Conservation (phyloP, 2,797 vertebrate genomes). For the Sitta carolinensis region DNA sequence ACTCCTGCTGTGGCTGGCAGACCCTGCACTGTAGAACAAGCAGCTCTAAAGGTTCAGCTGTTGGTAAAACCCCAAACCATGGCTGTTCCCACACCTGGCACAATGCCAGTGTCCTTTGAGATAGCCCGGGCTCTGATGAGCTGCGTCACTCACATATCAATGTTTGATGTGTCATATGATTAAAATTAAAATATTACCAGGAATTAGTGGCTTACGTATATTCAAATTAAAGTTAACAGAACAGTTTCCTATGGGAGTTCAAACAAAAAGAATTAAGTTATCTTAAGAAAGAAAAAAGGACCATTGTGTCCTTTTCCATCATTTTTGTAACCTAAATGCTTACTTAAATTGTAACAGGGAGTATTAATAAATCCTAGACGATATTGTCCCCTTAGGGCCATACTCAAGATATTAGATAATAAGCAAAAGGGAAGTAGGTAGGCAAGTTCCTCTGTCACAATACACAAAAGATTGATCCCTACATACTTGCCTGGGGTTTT, state of each 20-base stretch:
- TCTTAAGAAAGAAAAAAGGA: background rate
- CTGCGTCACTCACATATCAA: background rate
- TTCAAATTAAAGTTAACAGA: background rate
- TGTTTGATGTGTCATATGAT: background rate
- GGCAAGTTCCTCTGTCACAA: background rate
- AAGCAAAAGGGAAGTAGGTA: background rate
- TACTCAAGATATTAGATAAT: conserved; percentile 1
- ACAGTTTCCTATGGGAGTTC: background rate
- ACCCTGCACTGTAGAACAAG: no score
- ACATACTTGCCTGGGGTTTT: background rate
- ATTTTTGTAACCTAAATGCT: background rate
- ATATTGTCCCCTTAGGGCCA: background rate
- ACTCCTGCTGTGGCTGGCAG: no score
- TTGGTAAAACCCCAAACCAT: no score
- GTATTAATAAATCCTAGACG: background rate
- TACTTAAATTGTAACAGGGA: background rate
- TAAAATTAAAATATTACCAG: background rate
- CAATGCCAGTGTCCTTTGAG: no score
- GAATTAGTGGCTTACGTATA: background rate
- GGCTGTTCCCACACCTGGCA: no score
- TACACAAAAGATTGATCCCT: background rate
- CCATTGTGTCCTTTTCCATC: background rate
- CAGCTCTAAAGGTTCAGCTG: no score
- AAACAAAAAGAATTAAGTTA: background rate
- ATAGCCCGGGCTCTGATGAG: no score